Evolutionary conservation across 2,888 invertebrate genomes (phyloP).

Genomic region (Drosophila acutilabella): DNA sequence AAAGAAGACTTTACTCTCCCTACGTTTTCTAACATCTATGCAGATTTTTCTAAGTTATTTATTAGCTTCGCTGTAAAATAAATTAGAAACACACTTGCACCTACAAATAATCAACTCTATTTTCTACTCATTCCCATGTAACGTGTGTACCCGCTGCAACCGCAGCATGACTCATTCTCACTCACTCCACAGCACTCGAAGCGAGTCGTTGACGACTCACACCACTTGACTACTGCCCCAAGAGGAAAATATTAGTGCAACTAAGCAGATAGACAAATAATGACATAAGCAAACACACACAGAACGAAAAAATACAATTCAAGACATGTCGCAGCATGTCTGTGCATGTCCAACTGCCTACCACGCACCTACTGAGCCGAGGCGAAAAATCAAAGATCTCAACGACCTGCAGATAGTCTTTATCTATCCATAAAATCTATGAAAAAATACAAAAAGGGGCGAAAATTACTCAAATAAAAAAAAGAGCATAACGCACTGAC

Average conservation of each 20-base stretch:
- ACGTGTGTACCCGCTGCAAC: slow-evolving; percentile 18
- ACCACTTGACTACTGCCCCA: slow-evolving; percentile 69
- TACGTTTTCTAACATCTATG: background rate
- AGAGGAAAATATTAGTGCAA: slow-evolving; percentile 73
- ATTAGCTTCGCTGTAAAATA: slow-evolving; percentile 10
- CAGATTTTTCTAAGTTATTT: slow-evolving; percentile 14
- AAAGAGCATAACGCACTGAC: slow-evolving; percentile 60
- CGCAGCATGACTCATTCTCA: slow-evolving; percentile 51
- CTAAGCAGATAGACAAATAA: slow-evolving; percentile 75
- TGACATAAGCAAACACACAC: slow-evolving; percentile 52
- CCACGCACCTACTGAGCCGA: slow-evolving; percentile 30
- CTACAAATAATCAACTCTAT: slow-evolving; percentile 43
- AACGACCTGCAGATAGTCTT: slow-evolving; percentile 44
- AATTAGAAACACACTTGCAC: slow-evolving; percentile 41
- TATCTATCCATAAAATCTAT: slow-evolving; percentile 69
- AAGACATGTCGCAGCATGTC: slow-evolving; percentile 58
- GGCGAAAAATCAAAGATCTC: slow-evolving; percentile 44
- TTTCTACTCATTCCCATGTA: slow-evolving; percentile 51
- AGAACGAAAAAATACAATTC: slow-evolving; percentile 7
- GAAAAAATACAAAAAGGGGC: slow-evolving; percentile 53
- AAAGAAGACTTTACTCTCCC: background rate
- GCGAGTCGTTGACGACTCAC: slow-evolving; percentile 19
- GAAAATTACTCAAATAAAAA: slow-evolving; percentile 76
- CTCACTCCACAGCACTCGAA: slow-evolving; percentile 13
- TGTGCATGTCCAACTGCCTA: slow-evolving; percentile 12